Evolutionary conservation across 2,113 vertebrate genomes (phyloP).

Genomic region (Aldabrachelys gigantea): DNA sequence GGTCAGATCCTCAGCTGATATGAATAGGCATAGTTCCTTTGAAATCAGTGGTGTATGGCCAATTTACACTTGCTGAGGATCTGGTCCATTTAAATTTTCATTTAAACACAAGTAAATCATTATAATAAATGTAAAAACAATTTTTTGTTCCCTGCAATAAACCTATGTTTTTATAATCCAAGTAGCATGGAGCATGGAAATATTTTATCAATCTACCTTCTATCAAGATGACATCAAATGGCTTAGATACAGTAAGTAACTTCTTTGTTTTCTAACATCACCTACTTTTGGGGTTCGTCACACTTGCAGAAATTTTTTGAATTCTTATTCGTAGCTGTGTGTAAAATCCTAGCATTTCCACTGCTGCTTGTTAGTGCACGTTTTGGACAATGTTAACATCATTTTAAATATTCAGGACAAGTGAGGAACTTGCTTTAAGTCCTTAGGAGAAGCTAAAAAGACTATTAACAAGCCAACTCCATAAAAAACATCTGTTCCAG

Average conservation of each 20-base stretch:
- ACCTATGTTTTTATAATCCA: not conserved
- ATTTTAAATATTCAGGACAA: constrained; percentile 83
- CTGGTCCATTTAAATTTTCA: not conserved
- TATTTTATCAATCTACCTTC: constrained; percentile 1
- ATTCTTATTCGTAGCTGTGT: constrained; percentile 70
- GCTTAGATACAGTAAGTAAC: not conserved
- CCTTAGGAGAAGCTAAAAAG: constrained; percentile 84
- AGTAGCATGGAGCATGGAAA: not conserved
- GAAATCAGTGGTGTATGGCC: not conserved
- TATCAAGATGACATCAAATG: constrained; percentile 2
- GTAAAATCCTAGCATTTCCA: constrained; percentile 76
- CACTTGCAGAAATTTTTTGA: constrained; percentile 66
- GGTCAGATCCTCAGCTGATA: not conserved
- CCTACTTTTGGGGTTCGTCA: constrained; percentile 59
- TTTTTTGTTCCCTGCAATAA: constrained; percentile 12
- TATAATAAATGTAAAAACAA: constrained; percentile 21
- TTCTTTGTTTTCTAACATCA: constrained; percentile 7
- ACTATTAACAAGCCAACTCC: constrained; percentile 81
- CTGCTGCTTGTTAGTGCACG: constrained; percentile 78
- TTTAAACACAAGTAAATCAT: not conserved
- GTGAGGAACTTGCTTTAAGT: constrained; percentile 77
- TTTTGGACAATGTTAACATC: constrained; percentile 84
- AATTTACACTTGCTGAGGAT: not conserved
- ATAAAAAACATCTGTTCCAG: constrained; percentile 89
- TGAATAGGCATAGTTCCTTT: not conserved